Base-by-base conservation (phyloP, 1,140 invertebrate genomes). In the Octopus sinensis region DNA sequence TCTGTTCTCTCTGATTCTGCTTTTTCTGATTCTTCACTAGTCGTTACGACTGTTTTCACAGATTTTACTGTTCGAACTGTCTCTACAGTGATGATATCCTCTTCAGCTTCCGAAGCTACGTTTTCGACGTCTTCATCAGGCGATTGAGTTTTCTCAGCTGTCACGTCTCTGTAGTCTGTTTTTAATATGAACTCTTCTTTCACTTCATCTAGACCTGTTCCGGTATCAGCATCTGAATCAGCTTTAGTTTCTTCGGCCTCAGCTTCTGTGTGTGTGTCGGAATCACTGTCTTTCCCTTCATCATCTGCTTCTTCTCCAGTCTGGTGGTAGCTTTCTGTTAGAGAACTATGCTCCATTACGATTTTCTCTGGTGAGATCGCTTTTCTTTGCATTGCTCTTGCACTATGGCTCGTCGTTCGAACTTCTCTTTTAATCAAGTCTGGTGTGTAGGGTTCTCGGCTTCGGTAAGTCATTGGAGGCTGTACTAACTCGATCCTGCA, bases 241-340 rank as follows among this genome's bases (percentile, higher is more conserved):
- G 77, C 73, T 81, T 82, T 78, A n/a, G 84, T 84, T 73, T 80
- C 79, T n/a, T 85, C 83, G 53, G 82, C 83, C 23, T 82, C 82
- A 13, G 79, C 56, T 54, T 51, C 43, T 30, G 54, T 51, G 68
- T 75, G 78, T 54, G 53, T 76, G 53, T 83, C 83, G 73, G 77
- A 12, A 77, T 84, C 79, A 17, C 51, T 23, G 52, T 79, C 79
- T 12, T 82, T 76, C 54, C 76, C 68, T 73, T 73, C 68, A 3
- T 73, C 68, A 23, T 73, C 68, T n/a, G 68, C 68, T 17, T 73
- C 68, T n/a, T 73, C 68, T 12, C 13, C 68, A 4, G 17, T 43
- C 30, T 43, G 17, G 30, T 23, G 5, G 68, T 73, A 73, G 68
- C 68, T 73, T 9, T 73, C 68, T n/a, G 68, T 23, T 73, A 73